Base-by-base conservation (phyloP, 2,113 vertebrate genomes). In the Carollia perspicillata region DNA sequence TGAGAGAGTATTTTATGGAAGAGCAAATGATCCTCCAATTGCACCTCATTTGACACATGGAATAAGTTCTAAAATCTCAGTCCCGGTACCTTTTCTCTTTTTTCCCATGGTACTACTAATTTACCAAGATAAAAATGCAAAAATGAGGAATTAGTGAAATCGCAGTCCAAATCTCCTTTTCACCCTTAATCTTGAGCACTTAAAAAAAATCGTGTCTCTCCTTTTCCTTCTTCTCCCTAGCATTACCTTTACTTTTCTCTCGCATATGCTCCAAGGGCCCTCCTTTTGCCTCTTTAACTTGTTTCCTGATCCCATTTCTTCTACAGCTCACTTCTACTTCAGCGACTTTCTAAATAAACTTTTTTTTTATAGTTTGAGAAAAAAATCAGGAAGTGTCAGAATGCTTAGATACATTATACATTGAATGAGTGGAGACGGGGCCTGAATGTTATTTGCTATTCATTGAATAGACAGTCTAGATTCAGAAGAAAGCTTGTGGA, bases 21-120 rank as follows among this genome's bases (percentile, higher is more conserved):
- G 96, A 97, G 99, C 99, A 65, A 93, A 98, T 49, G 99, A 99
- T 96, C 99, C 99, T 10, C 98, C 98, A 60, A 49, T 99, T 33
- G 98, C 99, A 90, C 96, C 97, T 79, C n/a, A 85, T 18, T 95
- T 99, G 69, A 98, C 98, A 74, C 99, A 99, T 86, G 99, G 99
- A 33, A 86, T 98, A 92, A 97, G 69, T 42, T 98, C 98, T 49
- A 83, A 26, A 95, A 6, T 75, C 40, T 98, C 98, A 33, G 3
- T 94, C 11, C 84, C 72, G 95, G 99, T 99, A 98, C 99, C 98
- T 66, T 83, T 37, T 60, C 55, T 94, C 74, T 20, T 60, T 35
- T 68, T 42, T 4, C 1, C 44, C 65, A 37, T 26, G 5, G 84
- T 77, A 72, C 68, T 83, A 80, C 63, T 83, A 80, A 86, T 37